Percentiles rank a stretch among this genome's conserved stretches.
These are phyloP conservation scores for Pleuronectes platessa DNA, from an alignment of 2,113 vertebrate species.

Conservation along the genomic window DNA sequence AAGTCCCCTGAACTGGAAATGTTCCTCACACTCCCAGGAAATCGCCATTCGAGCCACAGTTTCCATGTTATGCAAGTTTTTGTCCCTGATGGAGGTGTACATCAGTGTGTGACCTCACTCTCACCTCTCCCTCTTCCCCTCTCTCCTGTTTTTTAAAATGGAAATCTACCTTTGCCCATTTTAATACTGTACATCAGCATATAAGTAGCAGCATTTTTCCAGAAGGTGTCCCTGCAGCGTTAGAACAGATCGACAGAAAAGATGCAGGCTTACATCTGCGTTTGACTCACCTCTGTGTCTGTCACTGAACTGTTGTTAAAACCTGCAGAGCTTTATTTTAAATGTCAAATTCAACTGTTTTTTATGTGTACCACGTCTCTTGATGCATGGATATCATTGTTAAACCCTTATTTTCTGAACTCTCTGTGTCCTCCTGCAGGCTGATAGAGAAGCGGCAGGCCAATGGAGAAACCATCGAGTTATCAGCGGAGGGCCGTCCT, in stretches of 20 bases:
- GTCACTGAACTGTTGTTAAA: too few species aligned
- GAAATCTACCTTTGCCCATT: neutral
- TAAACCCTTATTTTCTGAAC: neutral
- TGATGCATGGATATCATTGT: neutral
- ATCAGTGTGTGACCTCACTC: neutral
- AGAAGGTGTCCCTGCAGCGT: neutral
- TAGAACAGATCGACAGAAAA: neutral
- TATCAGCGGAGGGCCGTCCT: slow-evolving; percentile 88
- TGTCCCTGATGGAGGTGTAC: neutral
- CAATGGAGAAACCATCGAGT: slow-evolving; percentile 90
- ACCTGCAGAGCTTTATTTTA: too few species aligned
- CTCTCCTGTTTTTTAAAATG: neutral
- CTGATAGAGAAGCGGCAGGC: slow-evolving; percentile 89
- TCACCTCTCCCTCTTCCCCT: neutral
- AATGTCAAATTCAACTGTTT: too few species aligned
- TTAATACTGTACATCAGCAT: neutral
- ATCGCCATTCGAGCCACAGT: neutral
- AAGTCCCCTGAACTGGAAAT: neutral
- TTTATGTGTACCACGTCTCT: neutral
- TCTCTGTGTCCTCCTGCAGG: slow-evolving; percentile 64
- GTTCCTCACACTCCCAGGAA: slow-evolving; percentile 1
- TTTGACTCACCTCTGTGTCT: too few species aligned
- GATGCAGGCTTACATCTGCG: neutral
- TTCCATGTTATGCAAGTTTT: slow-evolving; percentile 3
- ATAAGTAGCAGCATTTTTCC: neutral